A percentile compares a stretch with the other conserved stretches of the same genome.
Conservation (phyloP, 2,113 vertebrate species). For the Peromyscus polionotus region DNA sequence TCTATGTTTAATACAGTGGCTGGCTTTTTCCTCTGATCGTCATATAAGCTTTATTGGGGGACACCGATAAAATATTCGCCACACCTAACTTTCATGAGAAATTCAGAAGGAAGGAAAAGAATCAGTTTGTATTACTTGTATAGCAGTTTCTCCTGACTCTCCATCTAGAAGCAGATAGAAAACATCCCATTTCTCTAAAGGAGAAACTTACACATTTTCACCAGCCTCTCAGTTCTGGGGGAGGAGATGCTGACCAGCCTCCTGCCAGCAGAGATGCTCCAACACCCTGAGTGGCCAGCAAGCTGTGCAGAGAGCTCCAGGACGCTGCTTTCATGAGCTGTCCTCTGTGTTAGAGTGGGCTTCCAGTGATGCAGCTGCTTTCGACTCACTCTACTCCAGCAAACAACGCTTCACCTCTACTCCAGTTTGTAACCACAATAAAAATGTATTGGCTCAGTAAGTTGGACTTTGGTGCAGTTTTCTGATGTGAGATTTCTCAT, state of each 20-base stretch:
- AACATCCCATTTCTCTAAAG: rapidly evolving
- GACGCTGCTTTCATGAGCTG: not conserved
- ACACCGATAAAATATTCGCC: too few relatives aligned
- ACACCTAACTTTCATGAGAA: not conserved
- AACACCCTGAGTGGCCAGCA: not conserved
- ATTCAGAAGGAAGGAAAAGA: not conserved
- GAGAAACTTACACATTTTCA: not conserved
- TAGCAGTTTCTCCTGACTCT: too few relatives aligned
- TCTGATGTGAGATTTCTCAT: not conserved
- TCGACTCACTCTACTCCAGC: not conserved
- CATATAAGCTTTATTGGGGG: too few relatives aligned
- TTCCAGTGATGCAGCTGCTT: not conserved
- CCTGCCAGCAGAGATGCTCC: not conserved
- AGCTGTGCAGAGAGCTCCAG: not conserved
- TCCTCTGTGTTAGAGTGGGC: not conserved
- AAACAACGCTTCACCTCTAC: not conserved
- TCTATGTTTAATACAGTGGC: too few relatives aligned
- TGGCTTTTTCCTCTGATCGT: too few relatives aligned
- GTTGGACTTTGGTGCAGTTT: not conserved
- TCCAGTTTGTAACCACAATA: not conserved
- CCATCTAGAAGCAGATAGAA: not conserved
- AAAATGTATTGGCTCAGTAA: not conserved
- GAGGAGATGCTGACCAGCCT: too few relatives aligned
- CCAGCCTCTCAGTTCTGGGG: not conserved
- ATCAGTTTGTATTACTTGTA: not conserved